Percentiles rank a stretch among this genome's conserved stretches.
phyloP scores from a whole-genome alignment of 2,888 invertebrate genomes.

The Silvanus unidentatus region DNA sequence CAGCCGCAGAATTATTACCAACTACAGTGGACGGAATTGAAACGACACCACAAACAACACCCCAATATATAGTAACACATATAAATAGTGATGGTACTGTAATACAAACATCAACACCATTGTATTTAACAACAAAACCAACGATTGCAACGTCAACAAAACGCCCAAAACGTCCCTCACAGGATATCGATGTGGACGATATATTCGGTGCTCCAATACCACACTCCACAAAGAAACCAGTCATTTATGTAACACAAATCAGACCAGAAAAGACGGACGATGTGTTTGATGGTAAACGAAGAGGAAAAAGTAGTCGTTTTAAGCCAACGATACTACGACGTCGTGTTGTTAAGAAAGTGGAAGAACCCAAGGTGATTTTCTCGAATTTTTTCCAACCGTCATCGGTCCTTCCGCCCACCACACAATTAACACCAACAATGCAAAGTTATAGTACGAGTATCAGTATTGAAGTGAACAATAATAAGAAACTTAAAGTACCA shows the following conservation, averaged over 20 bases:
- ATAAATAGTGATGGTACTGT: constrained; percentile 14
- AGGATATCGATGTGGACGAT: constrained; percentile 30
- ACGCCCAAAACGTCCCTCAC: constrained; percentile 11
- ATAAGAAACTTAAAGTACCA: constrained; percentile 16
- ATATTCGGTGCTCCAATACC: constrained; percentile 29
- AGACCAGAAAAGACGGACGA: constrained; percentile 27
- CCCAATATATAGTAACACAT: constrained; percentile 10
- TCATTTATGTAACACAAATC: constrained; percentile 10
- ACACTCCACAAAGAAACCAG: constrained; percentile 5
- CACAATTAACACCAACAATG: constrained; percentile 36
- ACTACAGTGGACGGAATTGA: not conserved
- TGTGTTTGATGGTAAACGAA: constrained; percentile 24
- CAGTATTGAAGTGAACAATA: constrained; percentile 50
- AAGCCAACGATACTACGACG: constrained; percentile 1
- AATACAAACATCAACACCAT: constrained; percentile 15
- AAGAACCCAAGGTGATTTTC: constrained; percentile 33
- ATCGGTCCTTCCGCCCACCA: constrained; percentile 17
- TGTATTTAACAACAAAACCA: constrained; percentile 11
- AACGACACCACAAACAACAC: constrained; percentile 1
- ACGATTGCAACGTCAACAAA: constrained; percentile 2
- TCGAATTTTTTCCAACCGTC: constrained; percentile 34
- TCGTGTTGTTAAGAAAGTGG: constrained; percentile 3
- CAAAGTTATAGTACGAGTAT: constrained; percentile 52
- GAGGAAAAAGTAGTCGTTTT: constrained; percentile 1
- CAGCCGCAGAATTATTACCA: not conserved